Evolutionary conservation across 2,888 invertebrate species (phyloP).

Genomic region (Apeira syringaria): DNA sequence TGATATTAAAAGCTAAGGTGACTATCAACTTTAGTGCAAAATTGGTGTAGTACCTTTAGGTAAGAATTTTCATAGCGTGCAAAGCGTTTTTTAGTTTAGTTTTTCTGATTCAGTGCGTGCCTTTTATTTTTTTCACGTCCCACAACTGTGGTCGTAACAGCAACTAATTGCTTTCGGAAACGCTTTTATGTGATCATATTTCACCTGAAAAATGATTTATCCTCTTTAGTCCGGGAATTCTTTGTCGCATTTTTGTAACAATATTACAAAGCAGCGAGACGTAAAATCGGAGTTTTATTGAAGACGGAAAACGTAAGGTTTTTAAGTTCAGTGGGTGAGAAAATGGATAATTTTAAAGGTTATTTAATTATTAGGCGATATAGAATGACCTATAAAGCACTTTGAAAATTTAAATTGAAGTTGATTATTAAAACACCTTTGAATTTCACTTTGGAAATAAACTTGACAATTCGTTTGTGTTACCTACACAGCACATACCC

Average conservation of each 20-base stretch:
- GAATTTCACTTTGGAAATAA: too few relatives aligned
- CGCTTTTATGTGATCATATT: slow-evolving; percentile 79
- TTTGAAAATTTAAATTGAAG: too few relatives aligned
- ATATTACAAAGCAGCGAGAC: slow-evolving; percentile 30
- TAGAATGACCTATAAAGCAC: too few relatives aligned
- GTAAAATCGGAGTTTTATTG: slow-evolving; percentile 26
- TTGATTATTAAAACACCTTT: too few relatives aligned
- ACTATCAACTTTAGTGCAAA: too few relatives aligned
- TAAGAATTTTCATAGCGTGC: too few relatives aligned
- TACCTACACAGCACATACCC: too few relatives aligned
- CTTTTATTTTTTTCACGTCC: slow-evolving; percentile 55
- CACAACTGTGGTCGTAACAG: slow-evolving; percentile 72
- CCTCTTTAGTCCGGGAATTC: slow-evolving; percentile 53
- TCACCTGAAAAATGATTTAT: slow-evolving; percentile 81
- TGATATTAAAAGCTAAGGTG: too few relatives aligned
- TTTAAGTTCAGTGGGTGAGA: slow-evolving; percentile 20
- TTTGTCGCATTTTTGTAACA: slow-evolving; percentile 57
- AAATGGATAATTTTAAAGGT: slow-evolving; percentile 10
- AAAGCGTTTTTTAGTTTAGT: slow-evolving; percentile 20
- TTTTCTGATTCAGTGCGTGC: slow-evolving; percentile 37
- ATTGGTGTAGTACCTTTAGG: too few relatives aligned
- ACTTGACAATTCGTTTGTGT: too few relatives aligned
- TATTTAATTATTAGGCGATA: background rate
- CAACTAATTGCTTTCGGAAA: slow-evolving; percentile 82
- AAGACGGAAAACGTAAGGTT: slow-evolving; percentile 15